Percentiles rank a stretch among this genome's conserved stretches.
phyloP scores from a whole-genome alignment of 2,797 vertebrate species.

The Typhlichthys subterraneus region DNA sequence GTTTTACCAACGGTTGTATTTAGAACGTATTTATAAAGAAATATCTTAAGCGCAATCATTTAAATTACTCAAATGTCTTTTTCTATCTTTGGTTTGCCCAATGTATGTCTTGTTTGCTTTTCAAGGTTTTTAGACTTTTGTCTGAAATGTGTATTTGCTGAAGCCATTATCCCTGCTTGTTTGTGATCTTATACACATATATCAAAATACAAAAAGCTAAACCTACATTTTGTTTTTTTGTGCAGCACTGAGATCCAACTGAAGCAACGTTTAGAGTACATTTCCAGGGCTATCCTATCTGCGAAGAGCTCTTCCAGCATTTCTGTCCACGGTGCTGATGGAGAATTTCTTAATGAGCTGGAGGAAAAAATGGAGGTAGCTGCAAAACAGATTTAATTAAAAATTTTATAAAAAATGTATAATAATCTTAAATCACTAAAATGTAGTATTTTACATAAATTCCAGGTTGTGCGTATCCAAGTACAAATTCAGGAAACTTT shows the following conservation, averaged over 20 bases:
- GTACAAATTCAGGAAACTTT: conserved; percentile 96
- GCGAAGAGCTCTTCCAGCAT: conserved; percentile 94
- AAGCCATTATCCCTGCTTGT: background rate
- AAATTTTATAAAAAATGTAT: too few relatives aligned
- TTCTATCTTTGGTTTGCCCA: too few relatives aligned
- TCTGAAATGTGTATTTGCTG: background rate
- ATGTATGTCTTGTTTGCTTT: too few relatives aligned
- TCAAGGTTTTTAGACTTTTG: too few relatives aligned
- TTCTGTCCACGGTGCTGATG: conserved; percentile 90
- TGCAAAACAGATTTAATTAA: too few relatives aligned
- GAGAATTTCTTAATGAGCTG: conserved; percentile 96
- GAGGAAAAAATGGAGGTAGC: conserved; percentile 98
- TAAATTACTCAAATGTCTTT: too few relatives aligned
- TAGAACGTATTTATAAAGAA: too few relatives aligned
- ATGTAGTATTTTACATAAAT: background rate
- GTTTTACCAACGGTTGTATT: too few relatives aligned
- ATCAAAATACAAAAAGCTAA: background rate
- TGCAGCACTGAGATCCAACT: conserved; percentile 93
- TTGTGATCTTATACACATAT: background rate
- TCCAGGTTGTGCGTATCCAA: conserved; percentile 93
- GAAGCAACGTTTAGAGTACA: conserved; percentile 93
- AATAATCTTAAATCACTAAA: background rate
- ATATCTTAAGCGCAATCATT: too few relatives aligned
- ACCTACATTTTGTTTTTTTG: background rate
- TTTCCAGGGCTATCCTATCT: conserved; percentile 94